Evolutionary conservation across 1,140 invertebrate genomes (phyloP).

Genomic region (Drosophila fuyamai): DNA sequence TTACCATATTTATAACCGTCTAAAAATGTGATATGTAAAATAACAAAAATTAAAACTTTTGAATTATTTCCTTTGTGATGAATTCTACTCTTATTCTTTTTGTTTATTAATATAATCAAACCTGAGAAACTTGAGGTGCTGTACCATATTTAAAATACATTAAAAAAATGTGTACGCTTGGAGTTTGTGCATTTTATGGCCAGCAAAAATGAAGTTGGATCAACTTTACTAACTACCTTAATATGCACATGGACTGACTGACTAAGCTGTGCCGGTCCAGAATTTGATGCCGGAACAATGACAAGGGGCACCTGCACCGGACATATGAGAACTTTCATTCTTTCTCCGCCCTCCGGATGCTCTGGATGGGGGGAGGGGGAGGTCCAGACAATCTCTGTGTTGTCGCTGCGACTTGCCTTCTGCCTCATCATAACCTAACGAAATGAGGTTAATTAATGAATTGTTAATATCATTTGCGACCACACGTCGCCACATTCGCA

Average conservation of each 20-base stretch:
- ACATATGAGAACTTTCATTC: constrained; percentile 2
- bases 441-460: constrained; percentile 83
- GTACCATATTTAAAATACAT: no score
- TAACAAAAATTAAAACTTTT: background rate
- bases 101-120: no score
- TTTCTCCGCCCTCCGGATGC: constrained; percentile 13
- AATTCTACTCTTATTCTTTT: no score
- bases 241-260: constrained; percentile 66
- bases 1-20: no score
- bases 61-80: no score
- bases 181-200: constrained; percentile 43
- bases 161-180: background rate
- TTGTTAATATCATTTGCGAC: constrained; percentile 82
- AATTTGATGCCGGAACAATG: constrained; percentile 65
- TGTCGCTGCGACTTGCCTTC: constrained; percentile 18
- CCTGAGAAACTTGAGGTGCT: no score
- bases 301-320: constrained; percentile 35
- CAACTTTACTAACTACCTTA: constrained; percentile 65
- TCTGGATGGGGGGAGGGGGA: background rate
- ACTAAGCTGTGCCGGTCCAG: constrained; percentile 57
- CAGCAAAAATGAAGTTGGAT: constrained; percentile 59
- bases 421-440: constrained; percentile 69
- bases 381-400: constrained; percentile 27
- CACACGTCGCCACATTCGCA: constrained; percentile 75
- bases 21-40: background rate